Conservation (phyloP, 2,888 invertebrate species). For the Pseudococcus viburni region DNA sequence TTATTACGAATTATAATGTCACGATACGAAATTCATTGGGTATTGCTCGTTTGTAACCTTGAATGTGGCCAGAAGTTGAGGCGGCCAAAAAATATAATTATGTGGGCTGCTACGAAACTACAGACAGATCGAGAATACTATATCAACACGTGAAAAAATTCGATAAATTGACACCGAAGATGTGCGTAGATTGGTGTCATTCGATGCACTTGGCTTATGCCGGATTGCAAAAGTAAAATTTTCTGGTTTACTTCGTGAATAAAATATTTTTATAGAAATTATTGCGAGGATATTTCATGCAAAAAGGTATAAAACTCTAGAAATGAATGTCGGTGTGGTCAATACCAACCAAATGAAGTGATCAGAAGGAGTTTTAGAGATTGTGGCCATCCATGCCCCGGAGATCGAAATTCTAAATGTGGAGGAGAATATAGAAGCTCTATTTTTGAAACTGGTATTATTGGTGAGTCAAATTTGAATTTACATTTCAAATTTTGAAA, state of each 20-base stretch:
- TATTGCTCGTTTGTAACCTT: too few relatives aligned
- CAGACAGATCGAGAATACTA: neutral
- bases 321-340: constrained; percentile 6
- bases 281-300: neutral
- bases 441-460: neutral
- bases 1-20: neutral
- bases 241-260: neutral
- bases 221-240: constrained; percentile 15
- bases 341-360: neutral
- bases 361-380: neutral
- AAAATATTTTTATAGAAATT: neutral
- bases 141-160: neutral
- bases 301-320: neutral
- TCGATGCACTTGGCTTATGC: neutral
- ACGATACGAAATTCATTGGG: neutral
- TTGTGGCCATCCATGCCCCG: neutral
- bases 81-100: neutral
- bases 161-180: neutral
- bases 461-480: neutral
- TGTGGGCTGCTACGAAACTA: neutral
- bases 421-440: neutral
- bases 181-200: neutral
- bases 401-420: neutral
- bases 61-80: neutral
- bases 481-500: neutral